Percentiles rank a stretch among this genome's conserved stretches.
Conservation (phyloP, 2,113 vertebrate species). For the Budorcas taxicolor region DNA sequence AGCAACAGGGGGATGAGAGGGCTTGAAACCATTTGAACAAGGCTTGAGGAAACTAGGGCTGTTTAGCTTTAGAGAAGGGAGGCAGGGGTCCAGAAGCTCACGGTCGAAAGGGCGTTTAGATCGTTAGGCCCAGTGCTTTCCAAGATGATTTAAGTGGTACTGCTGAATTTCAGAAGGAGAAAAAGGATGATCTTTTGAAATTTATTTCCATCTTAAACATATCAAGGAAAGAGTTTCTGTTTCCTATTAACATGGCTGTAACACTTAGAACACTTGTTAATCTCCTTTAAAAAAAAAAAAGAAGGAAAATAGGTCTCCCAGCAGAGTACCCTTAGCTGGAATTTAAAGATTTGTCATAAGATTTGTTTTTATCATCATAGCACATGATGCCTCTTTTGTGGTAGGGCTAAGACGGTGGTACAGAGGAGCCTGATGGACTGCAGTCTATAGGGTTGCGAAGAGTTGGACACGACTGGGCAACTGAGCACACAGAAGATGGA, state of each 20-base stretch:
- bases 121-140: not conserved
- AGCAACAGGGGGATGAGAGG: not conserved
- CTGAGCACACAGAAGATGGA: not conserved
- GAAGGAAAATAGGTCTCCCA: not conserved
- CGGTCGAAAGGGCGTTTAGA: not conserved
- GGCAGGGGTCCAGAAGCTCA: not conserved
- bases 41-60: not conserved
- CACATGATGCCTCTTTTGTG: not conserved
- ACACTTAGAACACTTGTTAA: not conserved
- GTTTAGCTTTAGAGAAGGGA: not conserved
- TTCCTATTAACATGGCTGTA: not conserved
- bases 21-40: not conserved
- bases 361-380: not conserved
- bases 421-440: not conserved
- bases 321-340: not conserved
- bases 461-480: not conserved
- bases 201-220: not conserved
- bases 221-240: not conserved
- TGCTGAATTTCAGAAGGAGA: not conserved
- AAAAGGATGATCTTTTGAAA: not conserved
- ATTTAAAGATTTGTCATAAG: not conserved
- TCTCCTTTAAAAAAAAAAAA: no score
- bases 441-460: not conserved
- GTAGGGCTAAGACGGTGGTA: not conserved
- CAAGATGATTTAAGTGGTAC: not conserved